phyloP scores from a whole-genome alignment of 2,113 vertebrate genomes.

The Empidonax traillii region DNA sequence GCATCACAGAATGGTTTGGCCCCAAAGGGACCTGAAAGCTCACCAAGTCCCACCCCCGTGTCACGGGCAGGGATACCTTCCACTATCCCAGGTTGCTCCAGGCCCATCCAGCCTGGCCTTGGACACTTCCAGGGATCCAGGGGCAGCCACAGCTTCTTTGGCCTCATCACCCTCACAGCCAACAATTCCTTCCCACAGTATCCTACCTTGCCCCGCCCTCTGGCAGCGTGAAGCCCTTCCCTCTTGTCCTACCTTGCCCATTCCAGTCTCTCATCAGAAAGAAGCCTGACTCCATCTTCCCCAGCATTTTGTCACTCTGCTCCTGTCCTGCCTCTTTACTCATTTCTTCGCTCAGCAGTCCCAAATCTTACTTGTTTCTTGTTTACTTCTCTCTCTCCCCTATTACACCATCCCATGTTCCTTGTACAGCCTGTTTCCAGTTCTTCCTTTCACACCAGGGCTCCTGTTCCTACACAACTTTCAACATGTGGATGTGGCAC shows the following conservation, averaged over 20 bases:
- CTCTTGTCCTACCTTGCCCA: background rate
- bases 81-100: rapidly evolving
- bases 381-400: background rate
- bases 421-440: background rate
- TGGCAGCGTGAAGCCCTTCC: background rate
- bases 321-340: background rate
- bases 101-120: rapidly evolving
- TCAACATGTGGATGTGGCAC: rapidly evolving
- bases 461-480: background rate
- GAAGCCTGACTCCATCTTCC: background rate
- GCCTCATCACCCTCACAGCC: rapidly evolving
- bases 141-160: background rate
- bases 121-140: background rate
- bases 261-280: background rate
- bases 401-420: background rate
- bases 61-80: too few relatives aligned
- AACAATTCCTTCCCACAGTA: background rate
- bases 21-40: background rate
- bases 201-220: background rate
- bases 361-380: background rate
- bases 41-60: too few relatives aligned
- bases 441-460: background rate
- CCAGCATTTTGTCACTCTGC: background rate
- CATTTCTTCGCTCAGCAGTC: background rate
- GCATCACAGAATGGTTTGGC: background rate